These are phyloP conservation scores for Microtus richardsoni DNA, from an alignment of 2,113 vertebrate genomes.

Conservation along the genomic window DNA sequence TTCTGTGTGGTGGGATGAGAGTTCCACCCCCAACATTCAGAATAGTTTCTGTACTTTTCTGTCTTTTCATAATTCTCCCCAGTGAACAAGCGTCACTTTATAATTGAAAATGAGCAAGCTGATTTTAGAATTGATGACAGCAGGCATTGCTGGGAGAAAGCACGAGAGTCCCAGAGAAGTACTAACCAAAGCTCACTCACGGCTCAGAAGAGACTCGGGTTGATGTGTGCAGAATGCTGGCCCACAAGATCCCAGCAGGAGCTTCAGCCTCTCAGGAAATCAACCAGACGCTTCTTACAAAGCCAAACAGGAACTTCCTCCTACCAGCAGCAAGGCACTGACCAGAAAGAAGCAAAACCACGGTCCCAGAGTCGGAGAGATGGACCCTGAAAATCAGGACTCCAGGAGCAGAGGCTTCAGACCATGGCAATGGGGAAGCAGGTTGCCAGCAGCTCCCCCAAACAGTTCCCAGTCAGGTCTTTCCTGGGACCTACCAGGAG, in stretches of 20 bases:
- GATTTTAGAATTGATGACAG: neutral
- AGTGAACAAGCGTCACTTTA: neutral
- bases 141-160: neutral
- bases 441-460: neutral
- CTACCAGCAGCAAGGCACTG: neutral
- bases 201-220: neutral
- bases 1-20: neutral
- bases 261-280: neutral
- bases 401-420: neutral
- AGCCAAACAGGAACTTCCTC: neutral
- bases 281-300: neutral
- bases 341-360: neutral
- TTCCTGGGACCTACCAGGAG: neutral
- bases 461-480: neutral
- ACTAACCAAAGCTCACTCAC: accelerated
- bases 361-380: neutral
- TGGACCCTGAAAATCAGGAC: neutral
- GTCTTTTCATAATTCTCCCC: neutral
- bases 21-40: neutral
- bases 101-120: neutral
- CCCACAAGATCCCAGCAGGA: neutral
- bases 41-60: neutral
- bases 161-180: neutral
- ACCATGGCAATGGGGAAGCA: neutral
- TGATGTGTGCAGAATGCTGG: neutral